Conservation (phyloP, 2,888 invertebrate species). For the Agrotis clavis region DNA sequence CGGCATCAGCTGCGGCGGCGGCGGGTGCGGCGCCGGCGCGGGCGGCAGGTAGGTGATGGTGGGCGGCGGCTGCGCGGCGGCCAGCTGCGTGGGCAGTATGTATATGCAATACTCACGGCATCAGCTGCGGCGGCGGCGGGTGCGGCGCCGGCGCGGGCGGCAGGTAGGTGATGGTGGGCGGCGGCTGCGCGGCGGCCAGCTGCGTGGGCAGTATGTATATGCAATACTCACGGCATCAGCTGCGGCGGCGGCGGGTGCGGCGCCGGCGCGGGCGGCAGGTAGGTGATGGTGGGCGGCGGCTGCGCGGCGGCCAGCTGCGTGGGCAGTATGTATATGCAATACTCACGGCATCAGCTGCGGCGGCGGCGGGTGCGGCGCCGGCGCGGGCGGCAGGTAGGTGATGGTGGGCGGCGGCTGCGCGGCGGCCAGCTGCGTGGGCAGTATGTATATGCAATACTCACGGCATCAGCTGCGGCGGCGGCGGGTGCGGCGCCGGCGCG, state of each 20-base stretch:
- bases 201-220: conserved; percentile 48
- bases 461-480: no score
- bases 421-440: no score
- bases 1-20: conserved; percentile 53
- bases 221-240: no score
- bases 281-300: neutral
- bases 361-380: no score
- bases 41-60: neutral
- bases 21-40: conserved; percentile 3
- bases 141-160: conserved; percentile 42
- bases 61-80: neutral
- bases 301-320: conserved; percentile 34
- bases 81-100: conserved; percentile 51
- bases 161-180: neutral
- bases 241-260: conserved; percentile 52
- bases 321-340: conserved; percentile 33
- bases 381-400: no score
- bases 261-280: conserved; percentile 20
- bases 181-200: conserved; percentile 20
- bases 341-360: no score
- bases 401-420: no score
- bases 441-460: no score
- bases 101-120: no score
- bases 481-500: no score
- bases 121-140: conserved; percentile 43